Conservation (phyloP, 2,113 vertebrate genomes). For the Megaceryle maxima region DNA sequence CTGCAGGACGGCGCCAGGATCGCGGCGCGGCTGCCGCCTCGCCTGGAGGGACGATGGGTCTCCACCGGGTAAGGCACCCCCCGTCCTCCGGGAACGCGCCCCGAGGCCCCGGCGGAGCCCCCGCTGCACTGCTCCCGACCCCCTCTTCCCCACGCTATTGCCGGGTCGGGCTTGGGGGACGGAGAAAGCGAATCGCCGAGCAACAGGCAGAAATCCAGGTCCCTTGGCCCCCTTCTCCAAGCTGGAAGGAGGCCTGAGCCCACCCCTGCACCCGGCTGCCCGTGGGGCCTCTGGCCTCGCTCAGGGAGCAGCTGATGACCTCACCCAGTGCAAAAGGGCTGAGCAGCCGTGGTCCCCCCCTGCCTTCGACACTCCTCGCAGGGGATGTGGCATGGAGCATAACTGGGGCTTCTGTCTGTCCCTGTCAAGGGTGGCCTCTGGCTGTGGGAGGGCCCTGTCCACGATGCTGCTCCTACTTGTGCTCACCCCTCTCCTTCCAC, state of each 20-base stretch:
- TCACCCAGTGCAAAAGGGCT: rapidly evolving
- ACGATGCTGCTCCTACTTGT: rapidly evolving
- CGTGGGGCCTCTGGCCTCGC: background rate
- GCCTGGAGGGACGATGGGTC: conserved; percentile 86
- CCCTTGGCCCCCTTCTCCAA: background rate
- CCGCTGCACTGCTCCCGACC: background rate
- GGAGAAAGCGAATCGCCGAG: background rate
- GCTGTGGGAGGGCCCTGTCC: background rate
- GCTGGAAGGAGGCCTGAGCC: background rate
- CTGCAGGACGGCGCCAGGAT: conserved; percentile 75
- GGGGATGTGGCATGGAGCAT: background rate
- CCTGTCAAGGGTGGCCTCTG: rapidly evolving
- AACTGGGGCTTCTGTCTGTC: rapidly evolving
- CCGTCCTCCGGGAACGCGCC: rapidly evolving
- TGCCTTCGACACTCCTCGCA: rapidly evolving
- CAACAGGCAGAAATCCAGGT: background rate
- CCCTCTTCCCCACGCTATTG: too few relatives aligned
- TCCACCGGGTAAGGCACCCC: conserved; percentile 81
- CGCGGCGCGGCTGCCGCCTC: conserved; percentile 78
- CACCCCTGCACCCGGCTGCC: background rate
- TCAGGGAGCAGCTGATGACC: background rate
- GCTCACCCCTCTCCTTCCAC: rapidly evolving
- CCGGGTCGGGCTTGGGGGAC: background rate
- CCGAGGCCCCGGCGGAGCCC: too few relatives aligned
- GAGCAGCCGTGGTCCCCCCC: background rate